Conservation (phyloP, 2,113 vertebrate genomes). For the human (Homo sapiens) region GRCh38 chr7:42730501-42731000, state of each 20-base stretch:
- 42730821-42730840: not conserved
- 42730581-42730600: not conserved
- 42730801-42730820: not conserved
- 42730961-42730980: not conserved
- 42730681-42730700: not conserved
- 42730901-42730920: constrained; percentile 8
- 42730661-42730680: not conserved
- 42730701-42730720: not conserved
- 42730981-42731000: not conserved
- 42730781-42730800: not conserved
- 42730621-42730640: not conserved
- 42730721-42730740: constrained; percentile 22
- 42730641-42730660: constrained; percentile 24
- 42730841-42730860: constrained; percentile 26
- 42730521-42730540: not conserved
- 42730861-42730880: not conserved
- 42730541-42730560: not conserved
- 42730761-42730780: constrained; percentile 4
- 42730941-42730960: constrained; percentile 11
- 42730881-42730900: not conserved
- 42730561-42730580: not conserved
- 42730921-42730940: not conserved
- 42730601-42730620: not conserved
- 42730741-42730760: not conserved
- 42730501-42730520: not conserved